These are phyloP conservation scores for Antheraea assamensis DNA, from an alignment of 2,888 invertebrate species.

Conservation along the genomic window DNA sequence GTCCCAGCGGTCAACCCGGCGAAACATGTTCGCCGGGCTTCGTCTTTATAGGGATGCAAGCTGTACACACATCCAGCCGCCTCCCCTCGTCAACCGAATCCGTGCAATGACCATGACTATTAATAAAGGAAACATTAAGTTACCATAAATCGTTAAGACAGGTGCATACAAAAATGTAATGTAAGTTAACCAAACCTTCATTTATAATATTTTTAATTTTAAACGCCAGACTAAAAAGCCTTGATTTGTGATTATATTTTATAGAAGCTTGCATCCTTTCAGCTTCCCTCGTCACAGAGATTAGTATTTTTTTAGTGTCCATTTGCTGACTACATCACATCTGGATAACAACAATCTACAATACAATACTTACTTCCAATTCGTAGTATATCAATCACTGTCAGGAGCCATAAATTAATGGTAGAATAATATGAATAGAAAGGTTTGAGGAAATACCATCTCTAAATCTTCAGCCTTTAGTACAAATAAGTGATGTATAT, in stretches of 20 bases:
- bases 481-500: too few species aligned
- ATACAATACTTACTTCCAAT: neutral
- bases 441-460: neutral
- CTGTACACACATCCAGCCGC: too few species aligned
- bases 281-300: neutral
- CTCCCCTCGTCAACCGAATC: too few species aligned
- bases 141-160: too few species aligned
- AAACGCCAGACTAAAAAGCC: neutral
- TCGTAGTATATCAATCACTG: neutral
- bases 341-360: neutral
- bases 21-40: too few species aligned
- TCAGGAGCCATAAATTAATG: neutral
- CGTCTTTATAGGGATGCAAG: too few species aligned
- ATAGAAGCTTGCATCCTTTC: neutral
- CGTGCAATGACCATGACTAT: too few species aligned
- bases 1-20: too few species aligned
- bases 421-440: neutral
- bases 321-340: neutral
- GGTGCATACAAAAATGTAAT: neutral
- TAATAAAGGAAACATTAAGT: too few species aligned
- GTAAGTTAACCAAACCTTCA: neutral
- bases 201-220: too few species aligned
- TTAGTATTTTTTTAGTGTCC: neutral
- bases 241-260: neutral
- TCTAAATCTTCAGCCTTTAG: neutral